A percentile compares a stretch with the other conserved stretches of the same genome.
phyloP scores from a whole-genome alignment of 2,113 vertebrate species.

The Psammodynastes pulverulentus region DNA sequence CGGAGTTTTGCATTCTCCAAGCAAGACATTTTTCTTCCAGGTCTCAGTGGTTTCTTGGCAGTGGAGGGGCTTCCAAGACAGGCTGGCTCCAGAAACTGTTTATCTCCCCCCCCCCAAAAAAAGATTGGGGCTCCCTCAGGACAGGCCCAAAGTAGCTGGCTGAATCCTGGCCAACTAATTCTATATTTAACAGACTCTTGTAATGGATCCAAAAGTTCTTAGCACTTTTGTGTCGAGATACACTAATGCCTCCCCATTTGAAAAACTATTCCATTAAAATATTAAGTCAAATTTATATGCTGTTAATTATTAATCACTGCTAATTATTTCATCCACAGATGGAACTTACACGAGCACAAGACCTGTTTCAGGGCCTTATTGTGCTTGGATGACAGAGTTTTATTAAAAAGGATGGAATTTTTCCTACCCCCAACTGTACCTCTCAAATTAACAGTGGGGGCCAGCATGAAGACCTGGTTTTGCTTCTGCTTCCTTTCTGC shows the following conservation, averaged over 20 bases:
- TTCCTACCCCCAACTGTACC: not conserved
- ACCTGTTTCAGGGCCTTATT: not conserved
- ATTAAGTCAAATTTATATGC: not conserved
- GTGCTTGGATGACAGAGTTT: not conserved
- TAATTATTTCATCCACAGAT: not conserved
- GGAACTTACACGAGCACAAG: not conserved
- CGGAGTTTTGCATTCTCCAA: not conserved
- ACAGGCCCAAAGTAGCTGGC: not conserved
- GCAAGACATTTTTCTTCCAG: not conserved
- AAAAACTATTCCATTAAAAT: not conserved
- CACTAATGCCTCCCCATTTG: not conserved
- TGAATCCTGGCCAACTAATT: not conserved
- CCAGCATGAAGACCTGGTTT: not conserved
- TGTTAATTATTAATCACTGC: not conserved
- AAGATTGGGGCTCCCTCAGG: not conserved
- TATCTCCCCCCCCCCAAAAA: not conserved
- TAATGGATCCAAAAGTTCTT: not conserved
- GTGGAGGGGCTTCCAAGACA: not conserved
- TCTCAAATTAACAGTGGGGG: not conserved
- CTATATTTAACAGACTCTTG: not conserved
- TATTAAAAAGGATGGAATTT: not conserved
- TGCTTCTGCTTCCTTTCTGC: not conserved
- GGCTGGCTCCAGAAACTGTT: not conserved
- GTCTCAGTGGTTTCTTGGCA: not conserved
- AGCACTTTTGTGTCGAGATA: not conserved